Base-by-base conservation (phyloP, 2,888 invertebrate species). In the Phengaris alcon region DNA sequence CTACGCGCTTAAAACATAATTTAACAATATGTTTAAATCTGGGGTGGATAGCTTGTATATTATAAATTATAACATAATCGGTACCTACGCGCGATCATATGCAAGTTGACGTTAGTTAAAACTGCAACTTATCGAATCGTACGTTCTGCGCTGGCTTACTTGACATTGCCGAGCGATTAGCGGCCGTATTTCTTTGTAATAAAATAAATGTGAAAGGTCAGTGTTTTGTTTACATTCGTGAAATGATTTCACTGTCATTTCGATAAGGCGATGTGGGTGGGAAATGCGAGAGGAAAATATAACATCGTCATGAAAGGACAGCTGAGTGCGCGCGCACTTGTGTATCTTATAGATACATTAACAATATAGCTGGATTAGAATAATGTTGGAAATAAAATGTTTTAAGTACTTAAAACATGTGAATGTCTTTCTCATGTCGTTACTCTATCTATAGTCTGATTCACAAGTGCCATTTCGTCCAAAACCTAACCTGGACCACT, bases 261-360 rank as follows among this genome's bases (percentile, higher is more conserved):
- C 80, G 85, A 86, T 85, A 76, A 82, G 74, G 44, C 86, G 76
- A 82, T 83, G 84, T 86, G 86, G 84, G 87, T 84, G 87, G 86
- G 83, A 75, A 75, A 76, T 78, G 76, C n/a, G 69, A 70, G 76
- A 70, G 75, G 75, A 78, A 75, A 75, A 77, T 77, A 77, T 77
- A 77, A 69, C 54, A 64, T 64, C 64, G 64, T 68, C 55, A 77
- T 57, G 75, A 77, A 78, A 80, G 80, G 80, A 73, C 77, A 59
- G 51, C 12, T 57, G 6, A 70, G 79, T 77, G 76, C 77, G 12
- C 46, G 57, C 59, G 77, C 46, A 77, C 79, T 75, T 35, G 64
- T 15, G 12, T 12, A 6, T 22, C 59, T 59, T 1, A 59, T 22
- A 9, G 0, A 59, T 22, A 9, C 22, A 10, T 22, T 8, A 59